phyloP scores from a whole-genome alignment of 2,113 vertebrate species.

The Phalacrocorax aristotelis region DNA sequence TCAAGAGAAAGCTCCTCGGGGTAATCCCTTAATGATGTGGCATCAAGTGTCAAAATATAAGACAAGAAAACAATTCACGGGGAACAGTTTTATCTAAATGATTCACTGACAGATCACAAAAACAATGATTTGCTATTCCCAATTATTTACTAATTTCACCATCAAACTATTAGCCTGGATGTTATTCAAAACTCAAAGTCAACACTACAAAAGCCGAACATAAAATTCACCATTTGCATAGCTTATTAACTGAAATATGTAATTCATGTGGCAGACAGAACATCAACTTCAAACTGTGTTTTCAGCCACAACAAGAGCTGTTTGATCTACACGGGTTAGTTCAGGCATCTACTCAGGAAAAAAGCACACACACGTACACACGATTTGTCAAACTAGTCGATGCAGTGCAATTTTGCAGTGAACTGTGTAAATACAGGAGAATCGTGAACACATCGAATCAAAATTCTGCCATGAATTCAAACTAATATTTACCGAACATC shows the following conservation, averaged over 20 bases:
- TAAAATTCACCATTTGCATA: conserved; percentile 38
- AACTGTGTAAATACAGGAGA: conserved; percentile 7
- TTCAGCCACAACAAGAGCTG: conserved; percentile 28
- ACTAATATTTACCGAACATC: conserved; percentile 51
- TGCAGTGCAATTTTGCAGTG: not conserved
- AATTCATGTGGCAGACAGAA: conserved; percentile 40
- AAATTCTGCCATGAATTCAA: conserved; percentile 57
- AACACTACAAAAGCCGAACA: not conserved
- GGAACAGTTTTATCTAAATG: conserved; percentile 1
- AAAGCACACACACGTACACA: not conserved
- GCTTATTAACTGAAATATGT: conserved; percentile 44
- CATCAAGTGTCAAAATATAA: conserved; percentile 28
- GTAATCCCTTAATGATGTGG: conserved; percentile 10
- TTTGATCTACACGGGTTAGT: conserved; percentile 1
- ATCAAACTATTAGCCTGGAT: conserved; percentile 5
- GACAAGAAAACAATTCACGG: not conserved
- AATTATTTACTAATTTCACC: conserved; percentile 41
- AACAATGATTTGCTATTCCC: not conserved
- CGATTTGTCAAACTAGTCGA: not conserved
- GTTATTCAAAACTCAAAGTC: conserved; percentile 28
- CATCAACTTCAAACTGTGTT: conserved; percentile 29
- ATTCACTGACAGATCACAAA: conserved; percentile 5
- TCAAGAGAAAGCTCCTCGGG: not conserved
- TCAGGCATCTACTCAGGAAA: not conserved
- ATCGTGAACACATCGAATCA: not conserved